A percentile compares a stretch with the other conserved stretches of the same genome.
Evolutionary conservation across 2,888 invertebrate genomes (phyloP).

Genomic region (Zootermopsis nevadensis): DNA sequence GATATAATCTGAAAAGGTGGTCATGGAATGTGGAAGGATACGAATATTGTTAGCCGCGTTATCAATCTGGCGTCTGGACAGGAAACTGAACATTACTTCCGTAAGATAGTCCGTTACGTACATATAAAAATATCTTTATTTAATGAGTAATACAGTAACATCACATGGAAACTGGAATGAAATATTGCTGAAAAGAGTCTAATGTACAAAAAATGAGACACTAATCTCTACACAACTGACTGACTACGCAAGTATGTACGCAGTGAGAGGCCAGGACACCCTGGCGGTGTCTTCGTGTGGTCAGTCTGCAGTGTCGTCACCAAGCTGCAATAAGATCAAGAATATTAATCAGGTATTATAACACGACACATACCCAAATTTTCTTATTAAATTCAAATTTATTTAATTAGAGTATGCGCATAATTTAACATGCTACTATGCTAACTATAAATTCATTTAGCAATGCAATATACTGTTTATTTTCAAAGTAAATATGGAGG

Average conservation of each 20-base stretch:
- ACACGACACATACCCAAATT: neutral
- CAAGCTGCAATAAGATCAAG: slow-evolving; percentile 36
- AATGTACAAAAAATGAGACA: neutral
- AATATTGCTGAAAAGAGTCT: neutral
- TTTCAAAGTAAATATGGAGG: slow-evolving; percentile 42
- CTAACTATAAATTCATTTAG: slow-evolving; percentile 52
- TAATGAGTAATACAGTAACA: slow-evolving; percentile 1
- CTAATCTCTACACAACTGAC: neutral
- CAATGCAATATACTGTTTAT: slow-evolving; percentile 24
- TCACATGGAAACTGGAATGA: slow-evolving; percentile 9
- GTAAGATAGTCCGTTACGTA: neutral
- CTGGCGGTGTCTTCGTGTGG: slow-evolving; percentile 11
- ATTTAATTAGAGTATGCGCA: slow-evolving; percentile 9
- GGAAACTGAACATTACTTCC: neutral
- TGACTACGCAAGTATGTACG: neutral
- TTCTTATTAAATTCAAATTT: slow-evolving; percentile 13
- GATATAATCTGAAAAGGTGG: no score
- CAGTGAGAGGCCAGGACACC: neutral
- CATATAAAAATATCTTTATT: slow-evolving; percentile 31
- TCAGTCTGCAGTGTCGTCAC: neutral
- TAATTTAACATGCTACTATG: slow-evolving; percentile 46
- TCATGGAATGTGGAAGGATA: no score
- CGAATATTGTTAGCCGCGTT: no score
- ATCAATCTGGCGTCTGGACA: neutral
- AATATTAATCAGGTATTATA: neutral